Conservation (phyloP, 2,113 vertebrate species). For the Mus musculus region DNA sequence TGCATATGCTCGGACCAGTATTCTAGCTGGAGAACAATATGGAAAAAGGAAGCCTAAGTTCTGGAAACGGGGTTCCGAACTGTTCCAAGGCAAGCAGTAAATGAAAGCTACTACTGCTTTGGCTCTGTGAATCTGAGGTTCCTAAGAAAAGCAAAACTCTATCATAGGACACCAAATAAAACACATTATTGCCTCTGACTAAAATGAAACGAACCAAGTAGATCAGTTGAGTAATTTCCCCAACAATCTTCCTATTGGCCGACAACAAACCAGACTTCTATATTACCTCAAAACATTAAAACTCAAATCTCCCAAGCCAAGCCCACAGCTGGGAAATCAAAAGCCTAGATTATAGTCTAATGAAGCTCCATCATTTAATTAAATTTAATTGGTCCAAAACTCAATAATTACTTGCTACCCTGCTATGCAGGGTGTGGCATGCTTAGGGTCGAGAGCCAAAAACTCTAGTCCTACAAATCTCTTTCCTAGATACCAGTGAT, state of each 20-base stretch:
- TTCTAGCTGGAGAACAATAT: not conserved
- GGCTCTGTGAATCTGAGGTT: not conserved
- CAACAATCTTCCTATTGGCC: not conserved
- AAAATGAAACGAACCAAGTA: not conserved
- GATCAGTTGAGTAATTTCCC: not conserved
- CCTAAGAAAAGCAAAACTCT: not conserved
- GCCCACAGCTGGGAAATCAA: slow-evolving; percentile 32
- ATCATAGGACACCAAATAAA: not conserved
- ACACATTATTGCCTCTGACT: slow-evolving; percentile 2
- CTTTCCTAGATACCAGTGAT: not conserved
- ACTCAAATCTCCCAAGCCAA: slow-evolving; percentile 16
- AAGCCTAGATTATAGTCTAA: slow-evolving; percentile 60
- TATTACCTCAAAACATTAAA: slow-evolving; percentile 17
- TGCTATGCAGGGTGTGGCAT: not conserved
- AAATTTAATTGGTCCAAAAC: slow-evolving; percentile 46
- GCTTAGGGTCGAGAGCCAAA: not conserved
- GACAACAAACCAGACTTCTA: slow-evolving; percentile 15
- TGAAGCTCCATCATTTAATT: slow-evolving; percentile 60
- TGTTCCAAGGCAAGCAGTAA: not conserved
- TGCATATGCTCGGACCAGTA: not conserved
- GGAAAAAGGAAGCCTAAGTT: not conserved
- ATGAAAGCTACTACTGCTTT: not conserved
- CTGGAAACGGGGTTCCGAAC: not conserved
- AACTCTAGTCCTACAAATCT: not conserved
- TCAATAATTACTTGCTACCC: not conserved